Percentiles rank a stretch among this genome's conserved stretches.
phyloP scores from a whole-genome alignment of 2,797 vertebrate species.

The Pangasius djambal region DNA sequence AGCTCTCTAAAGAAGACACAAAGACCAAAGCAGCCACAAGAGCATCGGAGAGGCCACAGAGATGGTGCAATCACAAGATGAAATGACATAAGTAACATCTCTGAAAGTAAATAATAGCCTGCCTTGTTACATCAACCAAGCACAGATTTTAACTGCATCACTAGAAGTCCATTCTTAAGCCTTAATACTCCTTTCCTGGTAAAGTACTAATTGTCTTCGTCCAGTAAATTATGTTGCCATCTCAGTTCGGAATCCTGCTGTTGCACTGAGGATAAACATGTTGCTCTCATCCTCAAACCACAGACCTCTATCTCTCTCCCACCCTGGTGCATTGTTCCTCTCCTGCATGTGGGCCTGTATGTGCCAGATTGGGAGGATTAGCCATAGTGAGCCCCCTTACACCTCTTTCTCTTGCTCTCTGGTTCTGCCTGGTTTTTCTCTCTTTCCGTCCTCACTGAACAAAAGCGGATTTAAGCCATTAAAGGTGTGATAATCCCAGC shows the following conservation, averaged over 20 bases:
- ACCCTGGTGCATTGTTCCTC: slow-evolving; percentile 38
- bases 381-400: slow-evolving; percentile 29
- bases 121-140: background rate
- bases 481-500: slow-evolving; percentile 60
- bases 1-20: background rate
- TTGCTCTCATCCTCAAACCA: slow-evolving; percentile 23
- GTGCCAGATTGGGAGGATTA: slow-evolving; percentile 54
- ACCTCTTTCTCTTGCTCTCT: background rate
- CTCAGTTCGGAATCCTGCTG: slow-evolving; percentile 32
- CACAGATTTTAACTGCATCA: background rate
- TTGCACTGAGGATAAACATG: slow-evolving; percentile 44
- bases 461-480: slow-evolving; percentile 60
- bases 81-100: background rate
- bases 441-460: slow-evolving; percentile 44
- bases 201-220: slow-evolving; percentile 38
- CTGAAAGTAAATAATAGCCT: slow-evolving; percentile 2
- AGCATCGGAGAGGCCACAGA: background rate
- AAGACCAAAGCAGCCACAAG: background rate
- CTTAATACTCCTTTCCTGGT: slow-evolving; percentile 6
- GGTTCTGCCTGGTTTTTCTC: slow-evolving; percentile 24
- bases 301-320: slow-evolving; percentile 38
- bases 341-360: slow-evolving; percentile 26
- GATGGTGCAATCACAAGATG: background rate
- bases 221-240: slow-evolving; percentile 45
- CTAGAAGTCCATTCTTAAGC: background rate